These are phyloP conservation scores for Stegodyphus mimosarum DNA, from an alignment of 1,140 invertebrate species.

Conservation along the genomic window DNA sequence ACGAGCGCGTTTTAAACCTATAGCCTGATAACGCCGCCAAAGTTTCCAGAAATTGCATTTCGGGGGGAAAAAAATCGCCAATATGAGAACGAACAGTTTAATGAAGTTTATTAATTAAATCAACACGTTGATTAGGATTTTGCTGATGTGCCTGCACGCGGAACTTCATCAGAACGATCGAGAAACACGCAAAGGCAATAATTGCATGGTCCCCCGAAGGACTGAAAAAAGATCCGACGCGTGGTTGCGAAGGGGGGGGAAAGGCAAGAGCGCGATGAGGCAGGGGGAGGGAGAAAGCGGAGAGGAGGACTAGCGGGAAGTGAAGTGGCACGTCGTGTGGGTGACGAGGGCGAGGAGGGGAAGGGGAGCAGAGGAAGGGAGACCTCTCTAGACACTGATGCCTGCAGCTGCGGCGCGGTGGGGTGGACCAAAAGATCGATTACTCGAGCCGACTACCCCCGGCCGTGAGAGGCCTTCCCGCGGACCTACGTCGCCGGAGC, in stretches of 20 bases:
- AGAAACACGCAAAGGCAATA: not conserved
- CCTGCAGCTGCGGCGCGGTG: conserved; percentile 11
- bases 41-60: too few relatives aligned
- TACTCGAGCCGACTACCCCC: conserved; percentile 31
- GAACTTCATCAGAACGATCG: not conserved
- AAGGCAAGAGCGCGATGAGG: not conserved
- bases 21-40: too few relatives aligned
- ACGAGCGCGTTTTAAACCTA: too few relatives aligned
- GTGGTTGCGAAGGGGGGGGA: conserved; percentile 19
- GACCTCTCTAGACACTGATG: conserved; percentile 51
- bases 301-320: conserved; percentile 31
- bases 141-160: too few relatives aligned
- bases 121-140: too few relatives aligned
- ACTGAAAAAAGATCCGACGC: conserved; percentile 31
- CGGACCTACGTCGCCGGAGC: conserved; percentile 46
- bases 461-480: conserved; percentile 1
- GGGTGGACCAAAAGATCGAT: conserved; percentile 47
- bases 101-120: too few relatives aligned
- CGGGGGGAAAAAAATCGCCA: too few relatives aligned
- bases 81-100: too few relatives aligned
- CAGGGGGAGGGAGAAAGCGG: conserved; percentile 1
- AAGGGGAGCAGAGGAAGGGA: conserved; percentile 12
- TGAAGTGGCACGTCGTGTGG: conserved; percentile 48
- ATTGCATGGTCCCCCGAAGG: not conserved
- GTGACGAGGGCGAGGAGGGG: conserved; percentile 14